These are phyloP conservation scores for Diphyllodes magnificus DNA, from an alignment of 2,113 vertebrate genomes.

Conservation along the genomic window DNA sequence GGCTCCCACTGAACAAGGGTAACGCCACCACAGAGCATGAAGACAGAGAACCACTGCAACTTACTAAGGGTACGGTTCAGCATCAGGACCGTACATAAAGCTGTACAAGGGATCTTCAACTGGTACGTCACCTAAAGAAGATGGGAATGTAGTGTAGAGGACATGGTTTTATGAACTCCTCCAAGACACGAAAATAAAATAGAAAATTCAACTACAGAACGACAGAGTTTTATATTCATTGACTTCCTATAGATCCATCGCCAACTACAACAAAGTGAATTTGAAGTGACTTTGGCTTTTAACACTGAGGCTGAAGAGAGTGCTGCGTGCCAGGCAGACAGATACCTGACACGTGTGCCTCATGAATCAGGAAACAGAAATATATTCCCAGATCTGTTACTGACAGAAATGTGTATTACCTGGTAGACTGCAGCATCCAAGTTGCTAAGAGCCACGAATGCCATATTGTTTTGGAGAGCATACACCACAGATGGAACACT, in stretches of 20 bases:
- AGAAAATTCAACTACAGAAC: neutral
- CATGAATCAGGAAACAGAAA: neutral
- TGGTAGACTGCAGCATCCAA: conserved; percentile 96
- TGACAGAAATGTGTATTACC: conserved; percentile 63
- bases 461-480: conserved; percentile 97
- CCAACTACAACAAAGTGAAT: neutral
- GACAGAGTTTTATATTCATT: neutral
- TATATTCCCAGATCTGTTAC: neutral
- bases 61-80: conserved; percentile 85
- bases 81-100: conserved; percentile 93
- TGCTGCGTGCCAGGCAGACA: neutral
- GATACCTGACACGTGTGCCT: fast-evolving
- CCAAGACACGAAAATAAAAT: neutral
- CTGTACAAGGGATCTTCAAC: conserved; percentile 96
- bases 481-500: conserved; percentile 93
- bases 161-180: neutral
- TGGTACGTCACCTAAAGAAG: conserved; percentile 89
- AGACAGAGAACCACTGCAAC: conserved; percentile 94
- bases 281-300: neutral
- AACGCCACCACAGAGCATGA: conserved; percentile 90
- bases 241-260: neutral
- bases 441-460: conserved; percentile 92
- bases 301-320: neutral
- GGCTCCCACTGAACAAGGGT: conserved; percentile 92
- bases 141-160: neutral